Evolutionary conservation across 1,140 invertebrate genomes (phyloP).

Genomic region (Portunus trituberculatus): DNA sequence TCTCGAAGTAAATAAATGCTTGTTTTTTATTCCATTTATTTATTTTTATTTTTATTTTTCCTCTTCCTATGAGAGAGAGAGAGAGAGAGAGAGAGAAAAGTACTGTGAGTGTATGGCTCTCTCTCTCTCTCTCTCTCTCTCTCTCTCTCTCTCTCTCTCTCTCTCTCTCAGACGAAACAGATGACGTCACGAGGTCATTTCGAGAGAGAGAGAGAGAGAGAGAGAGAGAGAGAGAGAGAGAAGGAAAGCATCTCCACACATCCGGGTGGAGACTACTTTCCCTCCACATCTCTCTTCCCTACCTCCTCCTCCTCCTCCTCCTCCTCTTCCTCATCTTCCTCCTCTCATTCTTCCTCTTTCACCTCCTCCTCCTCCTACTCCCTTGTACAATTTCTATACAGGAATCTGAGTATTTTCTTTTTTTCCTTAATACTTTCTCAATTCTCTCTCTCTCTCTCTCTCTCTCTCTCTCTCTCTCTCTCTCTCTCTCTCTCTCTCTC

Average conservation of each 20-base stretch:
- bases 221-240: no score
- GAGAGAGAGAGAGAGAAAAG: not conserved
- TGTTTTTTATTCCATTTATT: no score
- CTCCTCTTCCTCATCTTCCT: not conserved
- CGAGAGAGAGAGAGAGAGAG: not conserved
- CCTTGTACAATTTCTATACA: not conserved
- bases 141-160: no score
- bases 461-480: conserved; percentile 15
- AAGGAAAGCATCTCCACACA: conserved; percentile 10
- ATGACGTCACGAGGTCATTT: no score
- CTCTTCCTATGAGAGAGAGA: not conserved
- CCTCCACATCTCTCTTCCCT: not conserved
- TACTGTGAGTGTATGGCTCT: not conserved
- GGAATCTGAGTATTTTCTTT: not conserved
- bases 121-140: no score
- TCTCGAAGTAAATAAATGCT: no score
- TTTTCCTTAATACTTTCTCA: not conserved
- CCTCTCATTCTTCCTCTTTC: not conserved
- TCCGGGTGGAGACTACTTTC: conserved; percentile 10
- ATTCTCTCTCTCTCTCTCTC: conserved; percentile 20
- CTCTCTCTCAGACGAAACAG: no score
- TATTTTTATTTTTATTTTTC: no score
- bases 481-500: not conserved
- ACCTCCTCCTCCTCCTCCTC: not conserved
- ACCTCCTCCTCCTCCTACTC: no score